These are phyloP conservation scores for Pedionomus torquatus DNA, from an alignment of 2,113 vertebrate species.

Conservation along the genomic window DNA sequence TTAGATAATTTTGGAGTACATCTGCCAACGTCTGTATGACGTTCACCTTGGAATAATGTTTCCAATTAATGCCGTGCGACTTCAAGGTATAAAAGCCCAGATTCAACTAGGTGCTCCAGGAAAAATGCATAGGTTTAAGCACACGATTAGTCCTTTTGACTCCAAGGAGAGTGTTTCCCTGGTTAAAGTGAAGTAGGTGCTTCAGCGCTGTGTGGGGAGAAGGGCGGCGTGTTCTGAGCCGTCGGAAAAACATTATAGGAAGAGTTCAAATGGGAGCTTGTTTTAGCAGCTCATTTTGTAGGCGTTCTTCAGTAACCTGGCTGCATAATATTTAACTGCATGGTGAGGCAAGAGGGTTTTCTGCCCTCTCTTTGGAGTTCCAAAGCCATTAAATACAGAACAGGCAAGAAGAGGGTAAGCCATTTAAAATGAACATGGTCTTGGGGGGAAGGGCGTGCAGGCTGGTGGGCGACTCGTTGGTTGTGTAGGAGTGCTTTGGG, in stretches of 20 bases:
- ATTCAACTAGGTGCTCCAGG: background rate
- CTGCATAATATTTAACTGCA: background rate
- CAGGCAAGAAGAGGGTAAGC: background rate
- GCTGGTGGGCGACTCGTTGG: background rate
- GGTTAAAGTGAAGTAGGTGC: constrained; percentile 15
- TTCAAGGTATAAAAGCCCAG: background rate
- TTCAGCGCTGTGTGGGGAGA: constrained; percentile 17
- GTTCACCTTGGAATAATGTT: background rate
- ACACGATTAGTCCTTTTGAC: background rate
- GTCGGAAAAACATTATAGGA: background rate
- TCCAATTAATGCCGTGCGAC: background rate
- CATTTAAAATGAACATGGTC: background rate
- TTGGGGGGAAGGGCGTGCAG: background rate
- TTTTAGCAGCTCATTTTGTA: background rate
- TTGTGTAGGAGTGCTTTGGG: background rate
- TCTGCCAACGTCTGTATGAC: background rate
- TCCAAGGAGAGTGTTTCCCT: background rate
- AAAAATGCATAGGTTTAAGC: constrained; percentile 8
- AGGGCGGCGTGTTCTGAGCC: background rate
- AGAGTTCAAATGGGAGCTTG: background rate
- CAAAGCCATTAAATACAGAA: background rate
- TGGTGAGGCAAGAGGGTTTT: background rate
- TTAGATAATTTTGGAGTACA: background rate
- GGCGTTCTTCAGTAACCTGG: background rate
- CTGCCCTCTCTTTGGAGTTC: constrained; percentile 16